A percentile compares a stretch with the other conserved stretches of the same genome.
Evolutionary conservation across 1,140 invertebrate genomes (phyloP).

Genomic region (Ips nitidus): DNA sequence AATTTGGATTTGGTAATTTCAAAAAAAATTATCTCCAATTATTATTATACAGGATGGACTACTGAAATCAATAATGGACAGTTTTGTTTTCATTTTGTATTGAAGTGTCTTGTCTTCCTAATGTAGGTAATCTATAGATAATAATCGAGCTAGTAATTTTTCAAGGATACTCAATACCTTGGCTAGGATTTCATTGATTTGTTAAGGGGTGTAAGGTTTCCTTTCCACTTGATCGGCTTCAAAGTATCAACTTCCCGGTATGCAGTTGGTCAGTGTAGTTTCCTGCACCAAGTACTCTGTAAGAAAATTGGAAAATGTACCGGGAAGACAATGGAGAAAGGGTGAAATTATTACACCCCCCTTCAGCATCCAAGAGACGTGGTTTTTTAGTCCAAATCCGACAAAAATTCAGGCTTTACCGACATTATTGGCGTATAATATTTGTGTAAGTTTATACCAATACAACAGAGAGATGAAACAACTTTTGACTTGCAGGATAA

Average conservation of each 20-base stretch:
- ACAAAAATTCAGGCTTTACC: not conserved
- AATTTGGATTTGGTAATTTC: too few relatives aligned
- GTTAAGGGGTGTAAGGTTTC: conserved; percentile 36
- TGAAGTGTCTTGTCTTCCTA: too few relatives aligned
- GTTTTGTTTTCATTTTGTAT: too few relatives aligned
- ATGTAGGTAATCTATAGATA: too few relatives aligned
- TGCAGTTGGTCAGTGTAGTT: not conserved
- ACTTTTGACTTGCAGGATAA: not conserved
- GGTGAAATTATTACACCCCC: not conserved
- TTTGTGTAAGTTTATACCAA: not conserved
- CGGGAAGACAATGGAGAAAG: not conserved
- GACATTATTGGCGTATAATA: not conserved
- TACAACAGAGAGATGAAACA: not conserved
- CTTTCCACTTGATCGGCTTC: conserved; percentile 42
- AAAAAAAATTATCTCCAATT: too few relatives aligned
- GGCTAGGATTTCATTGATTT: too few relatives aligned
- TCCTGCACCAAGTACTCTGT: not conserved
- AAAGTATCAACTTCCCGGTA: conserved; percentile 21
- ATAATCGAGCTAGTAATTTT: too few relatives aligned
- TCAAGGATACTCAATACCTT: too few relatives aligned
- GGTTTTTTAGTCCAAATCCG: not conserved
- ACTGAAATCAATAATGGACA: too few relatives aligned
- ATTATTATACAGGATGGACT: too few relatives aligned
- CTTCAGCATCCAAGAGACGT: not conserved
- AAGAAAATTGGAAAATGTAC: not conserved